Conservation (phyloP, 2,888 invertebrate species). For the Cheilosia scutellata region DNA sequence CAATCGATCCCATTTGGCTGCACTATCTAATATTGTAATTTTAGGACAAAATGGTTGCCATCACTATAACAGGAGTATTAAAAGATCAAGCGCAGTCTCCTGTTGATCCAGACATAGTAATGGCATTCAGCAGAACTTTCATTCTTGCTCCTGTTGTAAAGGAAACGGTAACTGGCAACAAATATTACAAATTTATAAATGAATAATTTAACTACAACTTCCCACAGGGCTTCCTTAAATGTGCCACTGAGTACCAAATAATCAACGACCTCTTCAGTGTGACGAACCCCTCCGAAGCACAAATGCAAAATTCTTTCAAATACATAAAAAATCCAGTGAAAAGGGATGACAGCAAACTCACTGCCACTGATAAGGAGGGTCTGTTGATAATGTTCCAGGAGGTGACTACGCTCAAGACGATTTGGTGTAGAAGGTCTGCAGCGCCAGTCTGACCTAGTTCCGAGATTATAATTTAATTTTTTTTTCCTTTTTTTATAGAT, state of each 20-base stretch:
- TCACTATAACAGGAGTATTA: slow-evolving; percentile 77
- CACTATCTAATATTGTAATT: background rate
- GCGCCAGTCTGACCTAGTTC: background rate
- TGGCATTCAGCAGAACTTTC: slow-evolving; percentile 78
- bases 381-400: slow-evolving; percentile 80
- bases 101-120: slow-evolving; percentile 77
- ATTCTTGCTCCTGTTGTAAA: slow-evolving; percentile 75
- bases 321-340: slow-evolving; percentile 73
- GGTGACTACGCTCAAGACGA: slow-evolving; percentile 79
- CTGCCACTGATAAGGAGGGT: slow-evolving; percentile 78
- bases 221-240: slow-evolving; percentile 79
- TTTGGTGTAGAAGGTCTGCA: slow-evolving; percentile 79
- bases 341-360: slow-evolving; percentile 64
- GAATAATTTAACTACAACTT: background rate
- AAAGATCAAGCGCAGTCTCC: slow-evolving; percentile 77
- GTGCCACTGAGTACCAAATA: slow-evolving; percentile 78
- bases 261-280: slow-evolving; percentile 80
- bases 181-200: background rate
- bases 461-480: background rate
- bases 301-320: slow-evolving; percentile 79
- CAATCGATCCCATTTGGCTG: no score
- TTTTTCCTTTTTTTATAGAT: slow-evolving; percentile 66
- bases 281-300: slow-evolving; percentile 78
- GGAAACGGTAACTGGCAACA: slow-evolving; percentile 76
- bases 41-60: slow-evolving; percentile 77